Conservation (phyloP, 2,888 invertebrate species). For the Cataglyphis rosenhaueri region DNA sequence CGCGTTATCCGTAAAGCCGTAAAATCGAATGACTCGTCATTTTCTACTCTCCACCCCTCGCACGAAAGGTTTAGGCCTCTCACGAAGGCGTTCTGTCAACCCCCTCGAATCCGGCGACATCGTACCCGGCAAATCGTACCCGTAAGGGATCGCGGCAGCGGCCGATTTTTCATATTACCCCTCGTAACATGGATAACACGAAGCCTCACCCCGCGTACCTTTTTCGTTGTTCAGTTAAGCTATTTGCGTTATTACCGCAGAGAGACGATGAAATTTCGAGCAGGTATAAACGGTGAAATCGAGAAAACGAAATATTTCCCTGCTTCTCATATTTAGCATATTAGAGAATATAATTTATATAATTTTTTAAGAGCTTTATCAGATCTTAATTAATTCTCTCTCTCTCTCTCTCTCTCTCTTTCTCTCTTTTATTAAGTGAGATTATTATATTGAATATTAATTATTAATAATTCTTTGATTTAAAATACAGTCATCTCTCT, state of each 20-base stretch:
- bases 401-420: background rate
- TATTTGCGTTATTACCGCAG: slow-evolving; percentile 32
- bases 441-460: background rate
- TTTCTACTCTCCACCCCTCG: slow-evolving; percentile 46
- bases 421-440: no score
- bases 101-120: slow-evolving; percentile 23
- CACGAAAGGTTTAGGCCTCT: slow-evolving; percentile 40
- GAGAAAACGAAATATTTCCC: slow-evolving; percentile 19
- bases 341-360: background rate
- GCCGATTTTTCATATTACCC: slow-evolving; percentile 66
- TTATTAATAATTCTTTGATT: background rate
- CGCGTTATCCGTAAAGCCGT: slow-evolving; percentile 69
- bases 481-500: background rate
- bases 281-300: slow-evolving; percentile 8
- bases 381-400: background rate
- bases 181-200: slow-evolving; percentile 59
- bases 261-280: slow-evolving; percentile 38
- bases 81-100: slow-evolving; percentile 32
- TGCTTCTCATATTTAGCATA: background rate
- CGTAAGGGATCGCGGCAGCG: slow-evolving; percentile 12
- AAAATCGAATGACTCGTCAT: slow-evolving; percentile 67
- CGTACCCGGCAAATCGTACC: slow-evolving; percentile 5
- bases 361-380: background rate
- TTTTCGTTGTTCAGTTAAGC: background rate
- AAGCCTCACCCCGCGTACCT: background rate